Conservation (phyloP, 2,113 vertebrate species). For the Cavia aperea region DNA sequence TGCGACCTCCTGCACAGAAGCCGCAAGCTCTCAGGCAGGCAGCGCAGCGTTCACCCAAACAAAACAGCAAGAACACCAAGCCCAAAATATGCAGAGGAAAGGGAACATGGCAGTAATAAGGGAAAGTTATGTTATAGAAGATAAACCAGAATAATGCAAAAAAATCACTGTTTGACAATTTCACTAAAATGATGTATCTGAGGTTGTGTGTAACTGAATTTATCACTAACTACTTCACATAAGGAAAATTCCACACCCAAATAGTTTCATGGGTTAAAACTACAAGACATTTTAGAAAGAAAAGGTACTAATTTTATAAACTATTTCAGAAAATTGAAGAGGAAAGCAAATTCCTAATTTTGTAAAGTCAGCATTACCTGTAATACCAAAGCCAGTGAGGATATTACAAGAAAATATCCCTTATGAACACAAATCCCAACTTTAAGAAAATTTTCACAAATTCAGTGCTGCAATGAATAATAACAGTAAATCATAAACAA, state of each 20-base stretch:
- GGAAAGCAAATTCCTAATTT: background rate
- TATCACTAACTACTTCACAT: background rate
- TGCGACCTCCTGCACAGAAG: background rate
- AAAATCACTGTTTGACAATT: background rate
- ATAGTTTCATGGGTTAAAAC: background rate
- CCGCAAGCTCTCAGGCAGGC: background rate
- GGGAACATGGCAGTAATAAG: background rate
- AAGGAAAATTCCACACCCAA: background rate
- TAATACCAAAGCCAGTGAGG: background rate
- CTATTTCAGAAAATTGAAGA: background rate
- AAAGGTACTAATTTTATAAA: background rate
- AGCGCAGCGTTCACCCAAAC: background rate
- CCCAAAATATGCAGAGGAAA: background rate
- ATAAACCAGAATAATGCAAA: background rate
- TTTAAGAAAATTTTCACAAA: background rate
- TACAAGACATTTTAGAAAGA: background rate
- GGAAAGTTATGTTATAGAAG: background rate
- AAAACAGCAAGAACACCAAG: background rate
- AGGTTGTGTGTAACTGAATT: background rate
- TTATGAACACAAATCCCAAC: background rate
- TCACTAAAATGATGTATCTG: background rate
- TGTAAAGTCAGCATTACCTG: background rate
- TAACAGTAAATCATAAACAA: background rate
- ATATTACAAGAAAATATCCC: background rate
- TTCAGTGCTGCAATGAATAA: background rate